Base-by-base conservation (phyloP, 2,888 invertebrate genomes). In the Pseudococcus viburni region DNA sequence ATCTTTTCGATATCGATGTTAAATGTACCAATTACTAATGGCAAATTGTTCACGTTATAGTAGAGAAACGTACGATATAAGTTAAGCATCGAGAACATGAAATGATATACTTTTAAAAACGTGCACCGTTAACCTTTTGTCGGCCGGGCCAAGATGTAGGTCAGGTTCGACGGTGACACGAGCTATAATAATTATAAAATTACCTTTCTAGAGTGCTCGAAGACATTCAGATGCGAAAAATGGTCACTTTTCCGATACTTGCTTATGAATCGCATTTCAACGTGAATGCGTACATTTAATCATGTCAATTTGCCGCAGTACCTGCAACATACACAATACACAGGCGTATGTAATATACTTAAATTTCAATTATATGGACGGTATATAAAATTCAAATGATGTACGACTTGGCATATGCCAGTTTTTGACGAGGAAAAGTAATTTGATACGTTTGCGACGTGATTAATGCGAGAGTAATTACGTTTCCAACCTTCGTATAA, bases 181-280 rank as follows among this genome's bases (percentile, higher is more conserved):
- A 80, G 77, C 77, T 80, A 80, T 68, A 73, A 80, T 42, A 80
- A 42, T 80, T 80, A 80, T 80, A 39, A 80, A 42, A 39, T 80
- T 80, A 80, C 77, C 77, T 80, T 80, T 80, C 77, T 80, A 1
- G 39, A 7, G 42, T 80, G 77, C 9, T 80, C 77, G 77, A 80
- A 80, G 39, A 80, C 39, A 42, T 80, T 80, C 77, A 80, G 42
- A 80, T 42, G 77, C 77, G 77, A 42, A 80, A 80, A 80, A 42
- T 80, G 77, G 42, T 80, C 77, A 80, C 77, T 80, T 80, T 42
- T 80, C 42, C 77, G 19, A 26, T 80, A 80, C 77, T 80, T 80
- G 77, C 77, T 80, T 80, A 80, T 80, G 77, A 80, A 80, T 39
- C 77, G 77, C 77, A 80, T 80, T 42, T 80, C 77, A 80, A 80